Evolutionary conservation across 2,797 vertebrate species (phyloP), one percentile per base, ranked within the genome.

Genomic region (Adelosebastes latens): DNA sequence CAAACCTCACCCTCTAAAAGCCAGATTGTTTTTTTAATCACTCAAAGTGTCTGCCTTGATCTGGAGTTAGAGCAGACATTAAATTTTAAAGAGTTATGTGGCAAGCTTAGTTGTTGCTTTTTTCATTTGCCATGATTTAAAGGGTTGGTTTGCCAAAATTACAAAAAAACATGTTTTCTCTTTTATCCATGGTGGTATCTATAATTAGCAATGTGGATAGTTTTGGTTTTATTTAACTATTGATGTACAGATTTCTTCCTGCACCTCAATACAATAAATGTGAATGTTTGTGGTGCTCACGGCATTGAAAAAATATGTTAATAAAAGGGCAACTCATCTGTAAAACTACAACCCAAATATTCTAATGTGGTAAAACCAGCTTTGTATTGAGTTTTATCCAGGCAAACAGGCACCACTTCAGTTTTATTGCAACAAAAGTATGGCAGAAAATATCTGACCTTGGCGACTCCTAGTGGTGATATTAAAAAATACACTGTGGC

Each of bases 11-110:
- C 76, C 42, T 68, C 56, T 80, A 52, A 89, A 87, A 71, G 62
- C 34, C 90, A 92, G 75, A 87, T 64, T 73, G 49, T 49, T 69
- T 60, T 74, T 70, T 58, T 39, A 27, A 66, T 70, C 66, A 74
- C 65, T 77, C 8, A 27, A 12, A 78, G 63, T 72, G 60, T 82
- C 71, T 80, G 56, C 27, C 13, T 24, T 27, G 2, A 6, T 72
- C 49, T 74, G 34, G 14, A 36, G 8, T 22, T 53, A 60, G 10
- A 70, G 31, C 79, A 78, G 16, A 63, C 18, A 34, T 82, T 31
- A 68, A 9, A 9, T 32, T 68, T 74, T 65, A 6, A 71, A 52
- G 27, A 75, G 60, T 64, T 75, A 49, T 58, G 27, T 36, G n/a
- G 6, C 16, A 36, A 32, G 20, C 56, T 67, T 56, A 20, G n/a